These are phyloP conservation scores for Pantala flavescens DNA, from an alignment of 1,140 invertebrate genomes.

Conservation along the genomic window DNA sequence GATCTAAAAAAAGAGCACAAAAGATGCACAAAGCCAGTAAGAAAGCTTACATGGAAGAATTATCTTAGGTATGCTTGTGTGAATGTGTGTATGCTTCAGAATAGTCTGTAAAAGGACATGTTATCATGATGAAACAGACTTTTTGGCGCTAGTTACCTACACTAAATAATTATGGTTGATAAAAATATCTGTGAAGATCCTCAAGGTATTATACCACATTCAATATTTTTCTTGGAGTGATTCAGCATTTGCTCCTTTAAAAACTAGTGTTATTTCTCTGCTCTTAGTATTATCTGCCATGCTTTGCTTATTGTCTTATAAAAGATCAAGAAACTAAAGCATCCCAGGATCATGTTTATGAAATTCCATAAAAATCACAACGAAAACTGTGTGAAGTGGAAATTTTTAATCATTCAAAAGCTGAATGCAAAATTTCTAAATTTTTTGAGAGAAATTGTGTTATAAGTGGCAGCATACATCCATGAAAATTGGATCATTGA, in stretches of 20 bases:
- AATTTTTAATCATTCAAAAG: conserved; percentile 8
- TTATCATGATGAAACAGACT: too few relatives aligned
- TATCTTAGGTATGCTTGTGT: not conserved
- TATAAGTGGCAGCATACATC: not conserved
- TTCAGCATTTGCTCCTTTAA: not conserved
- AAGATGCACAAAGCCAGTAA: not conserved
- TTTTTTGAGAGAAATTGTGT: not conserved
- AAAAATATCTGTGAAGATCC: too few relatives aligned
- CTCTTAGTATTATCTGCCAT: not conserved
- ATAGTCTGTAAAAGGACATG: not conserved
- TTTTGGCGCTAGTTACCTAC: too few relatives aligned
- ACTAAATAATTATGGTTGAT: too few relatives aligned
- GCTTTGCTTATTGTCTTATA: not conserved
- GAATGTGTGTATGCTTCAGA: not conserved
- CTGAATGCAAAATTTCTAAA: not conserved
- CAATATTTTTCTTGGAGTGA: too few relatives aligned
- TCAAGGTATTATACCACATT: too few relatives aligned
- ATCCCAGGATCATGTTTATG: not conserved
- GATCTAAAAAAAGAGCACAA: not conserved
- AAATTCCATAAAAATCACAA: not conserved
- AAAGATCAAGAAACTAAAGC: not conserved
- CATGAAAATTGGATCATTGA: not conserved
- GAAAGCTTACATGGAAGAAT: not conserved
- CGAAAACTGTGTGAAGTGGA: not conserved
- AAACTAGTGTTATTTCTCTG: not conserved